Evolutionary conservation across 2,888 invertebrate genomes (phyloP), one percentile per base, ranked within the genome.

Genomic region (Tipula vernalis): DNA sequence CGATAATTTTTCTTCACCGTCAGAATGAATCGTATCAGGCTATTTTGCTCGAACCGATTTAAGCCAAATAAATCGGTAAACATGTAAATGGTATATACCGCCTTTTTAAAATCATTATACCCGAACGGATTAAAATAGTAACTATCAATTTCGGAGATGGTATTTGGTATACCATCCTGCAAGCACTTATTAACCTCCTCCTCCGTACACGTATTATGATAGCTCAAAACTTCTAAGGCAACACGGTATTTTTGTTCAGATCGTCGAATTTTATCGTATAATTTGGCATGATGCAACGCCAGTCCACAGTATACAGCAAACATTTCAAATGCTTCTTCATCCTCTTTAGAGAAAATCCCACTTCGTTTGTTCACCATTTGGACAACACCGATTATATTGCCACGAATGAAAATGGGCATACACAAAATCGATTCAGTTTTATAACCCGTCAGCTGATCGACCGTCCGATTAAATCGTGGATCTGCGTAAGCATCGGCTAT

Each of bases 1-100:
- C 97, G 92, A 90, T 97, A 97, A 91, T 97, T 97, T 91, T 96
- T 97, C 89, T 95, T 94, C 3, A 97, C 96, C 0, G 97, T 97
- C 88, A 97, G 90, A 1, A 95, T 94, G 89, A 97, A 97, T 87
- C 95, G 92, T 41, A 95, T 93, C 86, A 97, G 90, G 86, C 94
- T 94, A 88, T 93, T 94, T 36, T 93, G 90, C 89, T 97, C 96
- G 90, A 96, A 96, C 71, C 94, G 92, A 0, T 91, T 90, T 86
- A 94, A 89, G 1, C 94, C 94, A 89, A 96, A 97, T 6, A 97
- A 92, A 88, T 95, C 94, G 36, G 93, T 92, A 90, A 97, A 96
- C 96, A 97, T 97, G 89, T 92, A 94, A 13, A 96, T 93, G 0
- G 95, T 94, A 88, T 94, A 93, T 86, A 94, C 93, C 0, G 95